These are phyloP conservation scores for Cyprinella venusta DNA, from an alignment of 2,797 vertebrate species.

Conservation along the genomic window DNA sequence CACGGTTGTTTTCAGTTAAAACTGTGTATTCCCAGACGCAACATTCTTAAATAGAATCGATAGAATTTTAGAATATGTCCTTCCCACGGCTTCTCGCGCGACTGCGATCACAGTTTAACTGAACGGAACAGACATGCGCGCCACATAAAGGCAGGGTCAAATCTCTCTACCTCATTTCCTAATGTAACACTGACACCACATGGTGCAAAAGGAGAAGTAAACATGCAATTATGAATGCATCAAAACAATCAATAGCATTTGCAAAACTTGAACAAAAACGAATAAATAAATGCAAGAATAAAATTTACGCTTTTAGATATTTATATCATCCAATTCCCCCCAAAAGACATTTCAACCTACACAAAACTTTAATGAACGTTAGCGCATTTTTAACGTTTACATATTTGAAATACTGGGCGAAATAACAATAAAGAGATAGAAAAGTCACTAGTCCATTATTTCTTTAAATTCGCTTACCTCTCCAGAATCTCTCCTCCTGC, in stretches of 20 bases:
- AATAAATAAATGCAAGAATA: too few relatives aligned
- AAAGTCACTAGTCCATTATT: too few relatives aligned
- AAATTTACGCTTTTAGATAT: too few relatives aligned
- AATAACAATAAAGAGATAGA: too few relatives aligned
- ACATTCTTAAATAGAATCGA: background rate
- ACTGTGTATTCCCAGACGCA: too few relatives aligned
- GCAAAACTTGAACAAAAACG: too few relatives aligned
- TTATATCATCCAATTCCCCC: too few relatives aligned
- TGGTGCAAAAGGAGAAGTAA: constrained; percentile 5
- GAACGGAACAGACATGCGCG: background rate
- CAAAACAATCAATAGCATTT: too few relatives aligned
- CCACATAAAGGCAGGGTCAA: constrained; percentile 15
- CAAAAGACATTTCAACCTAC: too few relatives aligned
- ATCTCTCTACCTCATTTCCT: background rate
- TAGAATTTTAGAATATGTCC: background rate
- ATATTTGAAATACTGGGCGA: too few relatives aligned
- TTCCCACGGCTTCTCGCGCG: background rate
- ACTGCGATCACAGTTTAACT: background rate
- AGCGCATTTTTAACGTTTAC: too few relatives aligned
- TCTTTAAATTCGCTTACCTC: constrained; percentile 45
- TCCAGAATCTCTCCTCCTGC: constrained; percentile 40
- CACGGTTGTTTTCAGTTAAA: background rate
- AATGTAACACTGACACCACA: constrained; percentile 36
- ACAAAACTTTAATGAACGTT: too few relatives aligned
- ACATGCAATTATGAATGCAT: background rate